Percentiles rank a stretch among this genome's conserved stretches.
These are phyloP conservation scores for Charadrius vociferus DNA, from an alignment of 2,113 vertebrate species.

Conservation along the genomic window DNA sequence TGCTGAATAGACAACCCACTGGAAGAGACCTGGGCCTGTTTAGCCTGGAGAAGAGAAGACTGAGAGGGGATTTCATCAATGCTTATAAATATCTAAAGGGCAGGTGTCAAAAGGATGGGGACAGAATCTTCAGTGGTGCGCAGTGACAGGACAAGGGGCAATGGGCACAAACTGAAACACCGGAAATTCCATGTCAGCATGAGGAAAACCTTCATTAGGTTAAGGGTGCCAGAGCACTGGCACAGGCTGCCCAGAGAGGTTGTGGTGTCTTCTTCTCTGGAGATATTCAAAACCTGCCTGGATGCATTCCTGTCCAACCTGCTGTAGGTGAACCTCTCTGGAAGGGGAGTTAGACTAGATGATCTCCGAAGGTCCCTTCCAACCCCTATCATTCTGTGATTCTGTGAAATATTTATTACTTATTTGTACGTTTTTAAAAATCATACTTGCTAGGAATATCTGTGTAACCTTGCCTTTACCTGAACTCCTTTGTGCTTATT, in stretches of 20 bases:
- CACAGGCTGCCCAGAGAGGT: neutral
- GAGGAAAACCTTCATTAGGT: neutral
- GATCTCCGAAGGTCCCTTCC: neutral
- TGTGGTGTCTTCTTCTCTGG: neutral
- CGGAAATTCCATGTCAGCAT: neutral
- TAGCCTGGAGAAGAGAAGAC: neutral
- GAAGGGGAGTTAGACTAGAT: neutral
- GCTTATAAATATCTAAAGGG: neutral
- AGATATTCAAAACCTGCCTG: neutral
- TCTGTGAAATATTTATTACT: neutral
- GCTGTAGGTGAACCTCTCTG: neutral
- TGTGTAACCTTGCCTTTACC: neutral
- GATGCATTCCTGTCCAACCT: neutral
- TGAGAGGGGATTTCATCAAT: neutral
- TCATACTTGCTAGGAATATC: neutral
- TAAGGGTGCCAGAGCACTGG: neutral
- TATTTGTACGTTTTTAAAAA: neutral
- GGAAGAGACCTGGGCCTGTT: neutral
- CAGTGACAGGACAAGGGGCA: neutral
- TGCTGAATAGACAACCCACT: neutral
- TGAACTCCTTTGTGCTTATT: neutral
- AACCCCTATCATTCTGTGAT: neutral
- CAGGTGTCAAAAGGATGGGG: neutral
- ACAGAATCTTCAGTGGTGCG: neutral
- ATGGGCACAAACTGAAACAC: neutral